phyloP scores from a whole-genome alignment of 2,113 vertebrate genomes.

The Aplodontia rufa region DNA sequence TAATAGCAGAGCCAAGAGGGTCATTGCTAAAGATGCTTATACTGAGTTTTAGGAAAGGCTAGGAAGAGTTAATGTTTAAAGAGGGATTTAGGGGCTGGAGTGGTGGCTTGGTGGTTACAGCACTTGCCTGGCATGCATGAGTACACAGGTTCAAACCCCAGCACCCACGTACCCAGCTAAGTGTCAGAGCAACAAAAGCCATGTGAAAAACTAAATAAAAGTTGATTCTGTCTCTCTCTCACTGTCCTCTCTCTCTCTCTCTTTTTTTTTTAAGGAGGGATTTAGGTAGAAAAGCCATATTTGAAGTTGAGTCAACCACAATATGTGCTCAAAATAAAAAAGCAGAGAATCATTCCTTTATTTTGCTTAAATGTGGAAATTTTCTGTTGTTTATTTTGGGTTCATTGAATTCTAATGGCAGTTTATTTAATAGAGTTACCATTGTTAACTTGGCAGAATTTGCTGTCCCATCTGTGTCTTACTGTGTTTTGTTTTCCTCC shows the following conservation, averaged over 20 bases:
- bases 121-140: too few relatives aligned
- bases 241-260: too few relatives aligned
- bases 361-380: slow-evolving; percentile 42
- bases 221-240: too few relatives aligned
- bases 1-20: background rate
- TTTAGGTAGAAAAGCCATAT: slow-evolving; percentile 6
- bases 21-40: background rate
- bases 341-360: background rate
- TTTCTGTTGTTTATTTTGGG: background rate
- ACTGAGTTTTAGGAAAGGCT: slow-evolving; percentile 5
- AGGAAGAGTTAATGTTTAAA: slow-evolving; percentile 11
- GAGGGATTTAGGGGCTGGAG: background rate
- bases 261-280: too few relatives aligned
- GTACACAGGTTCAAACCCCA: too few relatives aligned
- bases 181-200: too few relatives aligned
- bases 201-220: too few relatives aligned
- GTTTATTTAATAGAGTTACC: background rate
- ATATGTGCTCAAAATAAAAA: background rate
- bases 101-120: background rate
- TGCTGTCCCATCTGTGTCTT: background rate
- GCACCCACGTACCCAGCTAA: too few relatives aligned
- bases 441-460: background rate
- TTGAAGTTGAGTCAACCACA: slow-evolving; percentile 43
- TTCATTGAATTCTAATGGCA: background rate
- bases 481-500: slow-evolving; percentile 60